Base-by-base conservation (phyloP, 2,888 invertebrate genomes). In the Megastigmus dorsalis region DNA sequence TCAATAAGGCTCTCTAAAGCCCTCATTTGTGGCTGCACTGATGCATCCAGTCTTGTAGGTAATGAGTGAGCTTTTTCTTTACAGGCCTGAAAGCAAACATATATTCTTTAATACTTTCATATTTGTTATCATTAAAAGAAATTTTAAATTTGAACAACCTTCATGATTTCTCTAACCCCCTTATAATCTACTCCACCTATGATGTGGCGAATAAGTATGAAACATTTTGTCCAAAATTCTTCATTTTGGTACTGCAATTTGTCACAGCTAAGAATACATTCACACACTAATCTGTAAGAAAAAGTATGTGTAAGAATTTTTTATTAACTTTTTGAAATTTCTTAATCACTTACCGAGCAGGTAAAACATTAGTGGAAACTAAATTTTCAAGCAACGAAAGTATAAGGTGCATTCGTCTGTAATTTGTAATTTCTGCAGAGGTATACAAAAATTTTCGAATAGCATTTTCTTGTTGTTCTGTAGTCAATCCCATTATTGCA, bases 181-280 rank as follows among this genome's bases (percentile, higher is more conserved):
- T 98, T 98, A 86, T 98, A 98, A 88, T 98, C 97, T 1, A 98
- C 97, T 71, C 95, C 94, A 43, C 94, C 94, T 82, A 98, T 95
- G 50, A 97, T 93, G 86, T 93, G 93, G 80, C 94, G 91, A 66
- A 98, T 93, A 3, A 98, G 89, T 79, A 91, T 91, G 86, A 98
- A 97, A 83, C 95, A 93, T 87, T 95, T 94, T 62, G 95, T 93
- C 97, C 98, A 98, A 88, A 95, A 97, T 79, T 95, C 93, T 78
- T 93, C 92, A 86, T 95, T 93, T 78, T 93, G 92, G 84, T 94
- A 94, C 3, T 91, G 90, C n/a, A 98, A 89, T 84, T 95, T 94
- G 68, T 97, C 97, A 86, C 93, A 95, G 18, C 91, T 92, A 67
- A 98, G 90, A 69, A 98, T 92, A 80, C 93, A 93, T 85, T 97